Conservation (phyloP, 2,797 vertebrate genomes). For the Sebastes oblongus region DNA sequence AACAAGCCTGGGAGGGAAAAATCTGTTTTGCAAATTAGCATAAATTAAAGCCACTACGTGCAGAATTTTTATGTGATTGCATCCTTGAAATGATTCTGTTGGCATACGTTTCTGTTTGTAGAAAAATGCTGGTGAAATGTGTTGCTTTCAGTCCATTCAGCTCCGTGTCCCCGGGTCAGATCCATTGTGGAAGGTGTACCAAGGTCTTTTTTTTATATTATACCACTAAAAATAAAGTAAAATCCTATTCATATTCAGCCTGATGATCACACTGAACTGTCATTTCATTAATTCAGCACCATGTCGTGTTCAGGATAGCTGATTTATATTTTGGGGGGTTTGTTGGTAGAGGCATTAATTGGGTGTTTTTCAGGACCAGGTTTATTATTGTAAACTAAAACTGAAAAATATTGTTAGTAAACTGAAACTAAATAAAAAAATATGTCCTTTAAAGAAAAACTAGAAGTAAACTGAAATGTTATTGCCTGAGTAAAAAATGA, state of each 20-base stretch:
- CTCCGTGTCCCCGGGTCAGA: neutral
- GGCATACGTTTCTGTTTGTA: neutral
- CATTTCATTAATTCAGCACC: neutral
- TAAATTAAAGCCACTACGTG: neutral
- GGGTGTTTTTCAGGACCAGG: neutral
- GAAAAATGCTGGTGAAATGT: neutral
- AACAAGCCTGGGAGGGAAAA: neutral
- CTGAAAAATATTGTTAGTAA: neutral
- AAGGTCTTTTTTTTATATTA: neutral
- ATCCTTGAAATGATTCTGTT: neutral
- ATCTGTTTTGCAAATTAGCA: neutral
- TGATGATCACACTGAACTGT: no score
- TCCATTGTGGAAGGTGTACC: neutral
- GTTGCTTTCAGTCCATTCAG: neutral
- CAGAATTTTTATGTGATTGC: neutral
- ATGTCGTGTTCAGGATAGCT: neutral
- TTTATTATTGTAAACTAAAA: neutral
- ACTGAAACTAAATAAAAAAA: neutral
- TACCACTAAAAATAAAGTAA: no score
- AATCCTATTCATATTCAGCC: neutral
- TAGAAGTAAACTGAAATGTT: no score
- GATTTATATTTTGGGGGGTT: neutral
- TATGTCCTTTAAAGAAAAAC: neutral
- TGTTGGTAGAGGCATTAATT: neutral
- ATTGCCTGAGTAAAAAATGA: no score